These are phyloP conservation scores for Cebidichthys violaceus DNA, from an alignment of 2,113 vertebrate species.

Conservation along the genomic window DNA sequence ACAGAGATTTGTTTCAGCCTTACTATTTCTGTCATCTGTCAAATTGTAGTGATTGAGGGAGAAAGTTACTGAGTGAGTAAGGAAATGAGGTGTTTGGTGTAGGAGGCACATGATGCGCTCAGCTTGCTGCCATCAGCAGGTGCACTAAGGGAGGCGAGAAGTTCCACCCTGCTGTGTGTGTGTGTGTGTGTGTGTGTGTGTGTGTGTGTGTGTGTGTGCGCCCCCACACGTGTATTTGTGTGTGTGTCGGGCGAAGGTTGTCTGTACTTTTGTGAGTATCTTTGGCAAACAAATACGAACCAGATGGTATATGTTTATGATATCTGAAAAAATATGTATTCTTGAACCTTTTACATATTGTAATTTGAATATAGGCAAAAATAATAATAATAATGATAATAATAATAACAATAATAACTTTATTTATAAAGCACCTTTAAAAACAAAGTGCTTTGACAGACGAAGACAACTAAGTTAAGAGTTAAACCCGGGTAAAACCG, in stretches of 20 bases:
- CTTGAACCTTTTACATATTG: not conserved
- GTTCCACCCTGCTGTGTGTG: slow-evolving; percentile 25
- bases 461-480: too few relatives aligned
- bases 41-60: not conserved
- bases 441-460: too few relatives aligned
- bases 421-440: too few relatives aligned
- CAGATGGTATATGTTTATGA: not conserved
- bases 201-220: not conserved
- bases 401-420: too few relatives aligned
- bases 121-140: slow-evolving; percentile 47
- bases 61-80: slow-evolving; percentile 1
- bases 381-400: too few relatives aligned
- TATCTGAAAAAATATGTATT: not conserved
- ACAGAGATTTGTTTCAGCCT: too few relatives aligned
- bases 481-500: too few relatives aligned
- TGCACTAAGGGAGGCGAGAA: slow-evolving; percentile 47
- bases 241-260: not conserved
- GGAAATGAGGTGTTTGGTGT: slow-evolving; percentile 32
- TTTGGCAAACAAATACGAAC: not conserved
- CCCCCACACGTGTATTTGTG: not conserved
- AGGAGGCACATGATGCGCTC: slow-evolving; percentile 39
- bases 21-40: not conserved
- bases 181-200: not conserved
- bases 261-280: not conserved
- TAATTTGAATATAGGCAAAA: too few relatives aligned